Evolutionary conservation across 1,140 invertebrate species (phyloP), one percentile per base, ranked within the genome.

Genomic region (Heterodera carotae): DNA sequence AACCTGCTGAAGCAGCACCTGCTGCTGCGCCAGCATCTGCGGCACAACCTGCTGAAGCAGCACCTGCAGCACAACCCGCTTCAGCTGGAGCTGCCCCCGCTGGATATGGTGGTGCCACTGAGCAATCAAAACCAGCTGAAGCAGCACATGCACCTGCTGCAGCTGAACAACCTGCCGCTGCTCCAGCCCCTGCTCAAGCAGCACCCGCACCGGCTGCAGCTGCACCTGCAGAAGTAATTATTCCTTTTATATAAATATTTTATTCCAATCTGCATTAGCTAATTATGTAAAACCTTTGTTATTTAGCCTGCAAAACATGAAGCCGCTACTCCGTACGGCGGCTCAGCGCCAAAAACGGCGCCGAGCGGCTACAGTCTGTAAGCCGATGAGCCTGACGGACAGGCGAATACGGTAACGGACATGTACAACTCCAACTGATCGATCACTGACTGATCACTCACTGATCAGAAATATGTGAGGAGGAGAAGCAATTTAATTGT

Each of bases 21-120:
- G 7, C 39, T 43, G 39, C 39, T 59, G 27, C 60, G 31, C 25
- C 39, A 73, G 39, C 27, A 25, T 25, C 70, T 22, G 10, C 48
- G n/a, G 31, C 22, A 33, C n/a, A 74, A 56, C 71, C 56, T 36
- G 69, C 56, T 60, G 69, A 31, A 43, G 69, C 69, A 2, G 43
- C 69, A 53, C 43, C 69, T 29, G 69, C 69, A n/a, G n/a, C 62
- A 59, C 31, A 71, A 33, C 69, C 56, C 25, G 69, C 56, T 71
- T 2, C 29, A 27, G 33, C 69, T 4, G 43, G 36, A 59, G n/a
- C 69, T 56, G 69, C 69, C 5, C 62, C 62, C 3, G 62, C 62
- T 66, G 62, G n/a, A n/a, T n/a, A n/a, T n/a, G n/a, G n/a, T n/a
- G n/a, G n/a, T n/a, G n/a, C n/a, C n/a, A n/a, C 59, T 0, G 59